phyloP scores from a whole-genome alignment of 2,888 invertebrate genomes.

The Crocallis elinguaria region DNA sequence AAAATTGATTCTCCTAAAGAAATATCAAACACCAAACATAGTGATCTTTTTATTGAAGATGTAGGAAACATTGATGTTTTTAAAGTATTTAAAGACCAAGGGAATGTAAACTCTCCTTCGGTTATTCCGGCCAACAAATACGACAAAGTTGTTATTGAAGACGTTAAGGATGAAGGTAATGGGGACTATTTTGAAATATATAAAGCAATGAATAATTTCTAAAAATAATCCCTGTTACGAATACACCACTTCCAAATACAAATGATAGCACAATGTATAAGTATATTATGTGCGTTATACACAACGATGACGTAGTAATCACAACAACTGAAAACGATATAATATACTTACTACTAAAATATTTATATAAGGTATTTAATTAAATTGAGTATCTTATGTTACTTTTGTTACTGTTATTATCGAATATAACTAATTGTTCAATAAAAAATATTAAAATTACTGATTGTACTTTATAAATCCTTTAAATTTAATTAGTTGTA shows the following conservation, averaged over 20 bases:
- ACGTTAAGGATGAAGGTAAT: background rate
- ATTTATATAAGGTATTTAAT: no score
- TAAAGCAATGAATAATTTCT: slow-evolving; percentile 3
- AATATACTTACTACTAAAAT: background rate
- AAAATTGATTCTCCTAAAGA: background rate
- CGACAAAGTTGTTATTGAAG: background rate
- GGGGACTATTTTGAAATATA: background rate
- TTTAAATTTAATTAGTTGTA: no score
- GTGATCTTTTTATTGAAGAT: background rate
- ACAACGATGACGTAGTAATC: background rate
- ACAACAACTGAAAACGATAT: background rate
- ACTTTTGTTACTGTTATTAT: no score
- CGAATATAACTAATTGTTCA: no score
- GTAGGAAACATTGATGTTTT: background rate
- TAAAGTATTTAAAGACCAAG: background rate
- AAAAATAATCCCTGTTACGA: slow-evolving; percentile 1
- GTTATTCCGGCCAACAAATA: background rate
- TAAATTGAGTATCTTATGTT: no score
- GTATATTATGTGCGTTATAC: slow-evolving; percentile 7
- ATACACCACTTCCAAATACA: background rate
- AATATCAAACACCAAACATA: background rate
- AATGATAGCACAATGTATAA: slow-evolving; percentile 1
- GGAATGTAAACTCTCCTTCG: background rate
- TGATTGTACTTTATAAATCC: no score
- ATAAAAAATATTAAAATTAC: no score